Conservation (phyloP, 2,888 invertebrate genomes). For the Callinectes sapidus region DNA sequence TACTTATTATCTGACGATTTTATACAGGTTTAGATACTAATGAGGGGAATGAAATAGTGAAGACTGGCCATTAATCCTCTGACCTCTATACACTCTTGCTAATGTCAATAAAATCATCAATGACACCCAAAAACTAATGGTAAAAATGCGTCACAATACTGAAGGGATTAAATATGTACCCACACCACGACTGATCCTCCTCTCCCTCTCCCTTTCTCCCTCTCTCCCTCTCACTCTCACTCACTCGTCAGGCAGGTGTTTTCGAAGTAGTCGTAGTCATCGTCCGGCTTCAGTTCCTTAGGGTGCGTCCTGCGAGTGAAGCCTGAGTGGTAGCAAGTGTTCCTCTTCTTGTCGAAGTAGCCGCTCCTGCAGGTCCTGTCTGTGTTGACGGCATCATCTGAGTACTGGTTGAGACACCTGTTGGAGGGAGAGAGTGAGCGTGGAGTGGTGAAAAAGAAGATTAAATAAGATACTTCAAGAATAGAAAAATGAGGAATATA, state of each 20-base stretch:
- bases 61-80: too few relatives aligned
- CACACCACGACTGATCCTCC: too few relatives aligned
- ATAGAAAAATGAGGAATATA: too few relatives aligned
- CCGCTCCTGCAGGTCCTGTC: constrained; percentile 85
- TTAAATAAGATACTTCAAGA: too few relatives aligned
- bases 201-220: background rate
- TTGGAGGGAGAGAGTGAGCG: constrained; percentile 65
- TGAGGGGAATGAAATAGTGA: too few relatives aligned
- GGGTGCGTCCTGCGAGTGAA: constrained; percentile 92
- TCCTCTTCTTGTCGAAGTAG: constrained; percentile 86
- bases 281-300: constrained; percentile 88
- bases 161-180: background rate
- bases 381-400: constrained; percentile 58
- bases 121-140: too few relatives aligned
- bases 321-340: constrained; percentile 87
- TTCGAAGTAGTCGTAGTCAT: constrained; percentile 91
- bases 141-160: too few relatives aligned
- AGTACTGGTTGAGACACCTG: constrained; percentile 88
- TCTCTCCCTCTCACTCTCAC: background rate
- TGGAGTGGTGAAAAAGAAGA: too few relatives aligned
- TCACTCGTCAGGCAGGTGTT: constrained; percentile 92
- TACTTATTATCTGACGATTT: too few relatives aligned
- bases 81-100: too few relatives aligned
- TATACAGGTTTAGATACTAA: too few relatives aligned
- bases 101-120: too few relatives aligned